A percentile compares a stretch with the other conserved stretches of the same genome.
Evolutionary conservation across 2,113 vertebrate species (phyloP).

Genomic region (Colius striatus): DNA sequence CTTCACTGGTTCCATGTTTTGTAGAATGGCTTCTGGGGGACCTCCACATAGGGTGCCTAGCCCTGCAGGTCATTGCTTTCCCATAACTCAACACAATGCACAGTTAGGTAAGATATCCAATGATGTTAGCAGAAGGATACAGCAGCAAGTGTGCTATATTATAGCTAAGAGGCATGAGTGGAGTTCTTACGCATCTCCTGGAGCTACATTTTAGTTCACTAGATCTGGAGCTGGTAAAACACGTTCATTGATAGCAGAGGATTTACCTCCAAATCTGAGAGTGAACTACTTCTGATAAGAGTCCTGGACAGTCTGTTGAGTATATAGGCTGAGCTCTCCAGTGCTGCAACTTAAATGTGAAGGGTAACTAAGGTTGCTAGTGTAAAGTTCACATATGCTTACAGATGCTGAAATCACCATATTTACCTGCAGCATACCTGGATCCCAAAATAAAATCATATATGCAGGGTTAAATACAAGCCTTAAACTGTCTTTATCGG

Average conservation of each 20-base stretch:
- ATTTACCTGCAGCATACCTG: background rate
- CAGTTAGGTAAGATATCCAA: background rate
- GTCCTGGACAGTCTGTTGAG: background rate
- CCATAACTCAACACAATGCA: background rate
- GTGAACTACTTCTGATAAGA: background rate
- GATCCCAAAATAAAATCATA: background rate
- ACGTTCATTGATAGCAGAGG: background rate
- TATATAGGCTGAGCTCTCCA: background rate
- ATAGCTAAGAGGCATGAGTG: background rate
- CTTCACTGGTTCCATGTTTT: fast-evolving
- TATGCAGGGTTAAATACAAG: background rate
- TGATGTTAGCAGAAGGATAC: background rate
- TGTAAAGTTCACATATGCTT: background rate
- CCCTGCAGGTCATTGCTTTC: background rate
- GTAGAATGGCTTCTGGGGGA: background rate
- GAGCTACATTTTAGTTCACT: background rate
- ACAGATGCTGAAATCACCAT: background rate
- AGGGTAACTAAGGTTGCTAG: background rate
- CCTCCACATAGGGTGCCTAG: background rate
- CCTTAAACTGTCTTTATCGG: background rate
- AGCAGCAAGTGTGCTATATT: background rate
- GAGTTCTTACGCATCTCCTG: fast-evolving
- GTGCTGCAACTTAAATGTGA: background rate
- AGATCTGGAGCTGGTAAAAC: background rate
- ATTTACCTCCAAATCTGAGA: background rate